These are phyloP conservation scores for Yasuhikotakia modesta DNA, from an alignment of 2,797 vertebrate genomes.

Conservation along the genomic window DNA sequence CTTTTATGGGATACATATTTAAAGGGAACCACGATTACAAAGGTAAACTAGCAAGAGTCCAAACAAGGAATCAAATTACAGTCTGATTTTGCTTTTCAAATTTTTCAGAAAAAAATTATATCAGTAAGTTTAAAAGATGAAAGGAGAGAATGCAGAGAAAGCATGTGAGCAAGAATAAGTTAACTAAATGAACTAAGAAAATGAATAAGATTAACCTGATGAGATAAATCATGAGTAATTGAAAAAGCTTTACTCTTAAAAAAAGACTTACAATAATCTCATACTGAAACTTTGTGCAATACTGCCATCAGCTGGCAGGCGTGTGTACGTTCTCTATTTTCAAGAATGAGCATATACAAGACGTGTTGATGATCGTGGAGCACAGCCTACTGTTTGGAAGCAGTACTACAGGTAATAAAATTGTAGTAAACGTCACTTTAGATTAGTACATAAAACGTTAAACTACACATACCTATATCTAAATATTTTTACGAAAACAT, in stretches of 20 bases:
- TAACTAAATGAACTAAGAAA: not conserved
- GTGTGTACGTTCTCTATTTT: not conserved
- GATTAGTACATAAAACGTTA: too few species aligned
- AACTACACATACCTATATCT: too few species aligned
- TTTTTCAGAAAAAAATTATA: not conserved
- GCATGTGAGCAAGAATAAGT: not conserved
- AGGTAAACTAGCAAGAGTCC: too few species aligned
- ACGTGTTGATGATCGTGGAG: slow-evolving; percentile 11
- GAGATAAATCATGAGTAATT: not conserved
- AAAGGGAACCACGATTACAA: not conserved
- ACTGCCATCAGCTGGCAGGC: slow-evolving; percentile 56
- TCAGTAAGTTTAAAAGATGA: not conserved
- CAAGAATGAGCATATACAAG: not conserved
- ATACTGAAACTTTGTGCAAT: slow-evolving; percentile 59
- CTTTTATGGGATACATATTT: not conserved
- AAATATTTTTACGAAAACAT: too few species aligned
- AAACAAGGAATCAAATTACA: not conserved
- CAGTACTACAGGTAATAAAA: not conserved
- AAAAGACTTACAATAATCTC: not conserved
- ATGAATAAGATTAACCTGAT: not conserved
- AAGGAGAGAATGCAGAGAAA: not conserved
- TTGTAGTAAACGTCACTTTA: too few species aligned
- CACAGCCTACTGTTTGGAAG: not conserved
- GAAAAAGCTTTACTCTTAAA: too few species aligned
- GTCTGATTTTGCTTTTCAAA: not conserved